These are phyloP conservation scores for Pseudocheirus occidentalis DNA, from an alignment of 2,797 vertebrate species.

Conservation along the genomic window DNA sequence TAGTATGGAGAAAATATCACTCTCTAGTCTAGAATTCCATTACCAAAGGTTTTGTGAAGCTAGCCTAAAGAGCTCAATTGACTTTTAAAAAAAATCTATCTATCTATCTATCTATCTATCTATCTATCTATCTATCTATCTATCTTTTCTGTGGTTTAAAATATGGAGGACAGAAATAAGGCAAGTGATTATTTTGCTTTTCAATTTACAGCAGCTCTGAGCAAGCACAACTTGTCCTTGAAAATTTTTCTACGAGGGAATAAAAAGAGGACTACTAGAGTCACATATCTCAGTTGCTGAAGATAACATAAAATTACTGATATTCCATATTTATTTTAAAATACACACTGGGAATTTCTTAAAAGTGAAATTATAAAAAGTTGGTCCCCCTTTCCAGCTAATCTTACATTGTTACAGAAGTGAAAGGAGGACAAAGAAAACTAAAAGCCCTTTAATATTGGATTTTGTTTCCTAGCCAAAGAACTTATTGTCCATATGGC, in stretches of 20 bases:
- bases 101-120: no score
- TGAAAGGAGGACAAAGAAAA: neutral
- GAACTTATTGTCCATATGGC: neutral
- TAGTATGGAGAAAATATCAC: neutral
- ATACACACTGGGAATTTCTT: neutral
- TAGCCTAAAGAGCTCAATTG: neutral
- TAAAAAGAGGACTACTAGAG: neutral
- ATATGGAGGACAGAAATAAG: neutral
- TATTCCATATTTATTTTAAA: neutral
- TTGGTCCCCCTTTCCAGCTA: neutral
- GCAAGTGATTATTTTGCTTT: neutral
- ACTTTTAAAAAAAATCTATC: no score
- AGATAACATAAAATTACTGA: neutral
- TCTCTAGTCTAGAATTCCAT: neutral
- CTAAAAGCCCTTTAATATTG: neutral
- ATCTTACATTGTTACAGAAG: neutral
- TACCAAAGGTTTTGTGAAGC: neutral
- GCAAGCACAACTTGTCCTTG: neutral
- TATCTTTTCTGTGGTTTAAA: neutral
- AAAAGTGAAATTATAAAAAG: neutral
- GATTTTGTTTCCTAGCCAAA: neutral
- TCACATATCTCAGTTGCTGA: neutral
- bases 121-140: no score
- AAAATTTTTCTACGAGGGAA: neutral
- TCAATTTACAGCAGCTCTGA: neutral